These are phyloP conservation scores for Bufotes viridis DNA, from an alignment of 2,797 vertebrate genomes.

Conservation along the genomic window DNA sequence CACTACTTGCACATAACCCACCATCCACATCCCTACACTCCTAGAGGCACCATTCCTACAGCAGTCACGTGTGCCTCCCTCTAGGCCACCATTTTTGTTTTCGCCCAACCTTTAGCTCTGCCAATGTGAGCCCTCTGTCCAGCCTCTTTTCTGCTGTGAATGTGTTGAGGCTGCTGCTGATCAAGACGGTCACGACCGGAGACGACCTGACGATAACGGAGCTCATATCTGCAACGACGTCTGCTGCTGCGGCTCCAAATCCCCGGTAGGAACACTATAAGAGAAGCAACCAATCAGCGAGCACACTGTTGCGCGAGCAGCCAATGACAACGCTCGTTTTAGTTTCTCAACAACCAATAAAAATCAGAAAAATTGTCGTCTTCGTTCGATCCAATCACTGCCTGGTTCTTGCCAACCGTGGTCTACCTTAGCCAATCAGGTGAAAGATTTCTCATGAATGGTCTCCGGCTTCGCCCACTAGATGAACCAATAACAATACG, in stretches of 20 bases:
- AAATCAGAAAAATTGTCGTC: not conserved
- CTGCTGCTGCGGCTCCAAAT: not conserved
- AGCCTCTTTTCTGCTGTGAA: slow-evolving; percentile 81
- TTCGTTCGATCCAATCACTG: not conserved
- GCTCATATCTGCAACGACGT: slow-evolving; percentile 26
- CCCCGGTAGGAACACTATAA: slow-evolving; percentile 1
- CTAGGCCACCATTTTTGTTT: slow-evolving; percentile 26
- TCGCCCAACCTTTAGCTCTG: slow-evolving; percentile 85
- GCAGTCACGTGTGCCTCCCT: slow-evolving; percentile 5
- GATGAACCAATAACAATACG: not conserved
- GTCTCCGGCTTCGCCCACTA: not conserved
- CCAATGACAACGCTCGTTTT: not conserved
- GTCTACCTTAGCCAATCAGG: not conserved
- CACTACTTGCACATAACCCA: not conserved
- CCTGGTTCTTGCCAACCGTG: slow-evolving; percentile 14
- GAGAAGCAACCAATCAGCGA: slow-evolving; percentile 8
- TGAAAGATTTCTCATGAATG: no score
- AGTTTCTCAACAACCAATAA: not conserved
- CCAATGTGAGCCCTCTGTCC: slow-evolving; percentile 81
- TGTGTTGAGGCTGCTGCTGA: slow-evolving; percentile 82
- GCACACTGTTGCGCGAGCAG: no score
- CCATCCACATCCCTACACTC: not conserved
- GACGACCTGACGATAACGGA: slow-evolving; percentile 66
- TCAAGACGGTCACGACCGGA: slow-evolving; percentile 79
- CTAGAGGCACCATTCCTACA: not conserved